phyloP scores from a whole-genome alignment of 2,797 vertebrate species.

The Microchirus variegatus region DNA sequence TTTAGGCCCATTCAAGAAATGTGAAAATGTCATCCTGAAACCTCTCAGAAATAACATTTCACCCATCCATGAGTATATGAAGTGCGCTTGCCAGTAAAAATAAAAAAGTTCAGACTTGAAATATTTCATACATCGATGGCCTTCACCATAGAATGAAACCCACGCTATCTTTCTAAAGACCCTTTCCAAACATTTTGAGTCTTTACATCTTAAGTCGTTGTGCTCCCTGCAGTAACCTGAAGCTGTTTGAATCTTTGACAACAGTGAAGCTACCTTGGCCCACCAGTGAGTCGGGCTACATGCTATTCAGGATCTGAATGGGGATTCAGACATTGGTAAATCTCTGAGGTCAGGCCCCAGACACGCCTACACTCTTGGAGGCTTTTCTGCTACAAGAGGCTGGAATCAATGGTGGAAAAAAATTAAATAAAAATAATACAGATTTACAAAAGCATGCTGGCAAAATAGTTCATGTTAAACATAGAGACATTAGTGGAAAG shows the following conservation, averaged over 20 bases:
- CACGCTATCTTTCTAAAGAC: conserved; percentile 23
- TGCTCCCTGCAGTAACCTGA: conserved; percentile 43
- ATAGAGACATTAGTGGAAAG: conserved; percentile 39
- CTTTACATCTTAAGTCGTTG: conserved; percentile 22
- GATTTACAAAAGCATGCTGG: conserved; percentile 53
- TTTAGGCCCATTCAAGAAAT: too few relatives aligned
- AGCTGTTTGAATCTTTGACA: conserved; percentile 52
- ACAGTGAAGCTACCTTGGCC: conserved; percentile 47
- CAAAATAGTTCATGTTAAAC: conserved; percentile 52
- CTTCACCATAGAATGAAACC: conserved; percentile 27
- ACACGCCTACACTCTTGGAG: conserved; percentile 71
- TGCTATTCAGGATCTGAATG: conserved; percentile 62
- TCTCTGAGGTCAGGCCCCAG: conserved; percentile 71
- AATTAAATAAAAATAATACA: conserved; percentile 36
- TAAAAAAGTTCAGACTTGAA: not conserved
- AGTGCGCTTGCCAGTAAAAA: not conserved
- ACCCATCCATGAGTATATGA: too few relatives aligned
- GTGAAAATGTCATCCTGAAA: too few relatives aligned
- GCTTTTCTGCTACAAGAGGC: conserved; percentile 59
- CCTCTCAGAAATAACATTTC: too few relatives aligned
- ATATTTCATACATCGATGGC: conserved; percentile 6
- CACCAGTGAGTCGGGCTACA: conserved; percentile 44
- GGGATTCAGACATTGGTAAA: conserved; percentile 66
- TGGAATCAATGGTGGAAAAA: too few relatives aligned
- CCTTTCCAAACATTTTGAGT: conserved; percentile 27